phyloP scores from a whole-genome alignment of 2,797 vertebrate species.

The Eospalax fontanierii region DNA sequence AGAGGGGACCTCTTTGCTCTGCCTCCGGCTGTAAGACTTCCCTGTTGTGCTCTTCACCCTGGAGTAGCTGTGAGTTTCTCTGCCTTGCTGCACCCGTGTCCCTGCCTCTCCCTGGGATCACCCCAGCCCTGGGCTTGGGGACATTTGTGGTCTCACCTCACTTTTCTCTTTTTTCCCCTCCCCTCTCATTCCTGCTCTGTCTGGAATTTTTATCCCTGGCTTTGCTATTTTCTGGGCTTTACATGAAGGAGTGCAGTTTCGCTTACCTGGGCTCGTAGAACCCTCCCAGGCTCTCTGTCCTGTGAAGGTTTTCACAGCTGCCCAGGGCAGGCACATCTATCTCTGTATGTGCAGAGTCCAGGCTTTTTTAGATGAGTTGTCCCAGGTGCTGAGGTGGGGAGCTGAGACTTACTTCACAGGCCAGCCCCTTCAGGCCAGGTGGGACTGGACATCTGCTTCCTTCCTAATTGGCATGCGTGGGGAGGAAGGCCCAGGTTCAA shows the following conservation, averaged over 20 bases:
- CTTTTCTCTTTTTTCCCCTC: neutral
- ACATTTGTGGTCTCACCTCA: neutral
- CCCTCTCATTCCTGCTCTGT: neutral
- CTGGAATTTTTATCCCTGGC: neutral
- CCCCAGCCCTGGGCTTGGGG: neutral
- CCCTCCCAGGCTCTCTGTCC: neutral
- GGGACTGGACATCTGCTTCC: neutral
- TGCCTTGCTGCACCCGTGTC: fast-evolving
- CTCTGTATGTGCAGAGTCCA: neutral
- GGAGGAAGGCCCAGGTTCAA: neutral
- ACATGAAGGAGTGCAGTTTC: neutral
- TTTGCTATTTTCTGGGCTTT: neutral
- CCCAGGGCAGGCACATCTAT: neutral
- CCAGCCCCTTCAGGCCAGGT: neutral
- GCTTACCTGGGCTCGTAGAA: neutral
- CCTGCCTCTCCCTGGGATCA: neutral
- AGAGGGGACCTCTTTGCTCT: neutral
- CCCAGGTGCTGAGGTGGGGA: neutral
- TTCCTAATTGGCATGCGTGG: neutral
- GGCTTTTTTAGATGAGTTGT: neutral
- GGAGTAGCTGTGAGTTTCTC: fast-evolving
- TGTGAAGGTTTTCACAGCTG: neutral
- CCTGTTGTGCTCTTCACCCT: neutral
- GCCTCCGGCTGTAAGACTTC: fast-evolving
- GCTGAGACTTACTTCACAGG: neutral